These are phyloP conservation scores for Albula glossodonta DNA, from an alignment of 2,113 vertebrate species.

Conservation along the genomic window DNA sequence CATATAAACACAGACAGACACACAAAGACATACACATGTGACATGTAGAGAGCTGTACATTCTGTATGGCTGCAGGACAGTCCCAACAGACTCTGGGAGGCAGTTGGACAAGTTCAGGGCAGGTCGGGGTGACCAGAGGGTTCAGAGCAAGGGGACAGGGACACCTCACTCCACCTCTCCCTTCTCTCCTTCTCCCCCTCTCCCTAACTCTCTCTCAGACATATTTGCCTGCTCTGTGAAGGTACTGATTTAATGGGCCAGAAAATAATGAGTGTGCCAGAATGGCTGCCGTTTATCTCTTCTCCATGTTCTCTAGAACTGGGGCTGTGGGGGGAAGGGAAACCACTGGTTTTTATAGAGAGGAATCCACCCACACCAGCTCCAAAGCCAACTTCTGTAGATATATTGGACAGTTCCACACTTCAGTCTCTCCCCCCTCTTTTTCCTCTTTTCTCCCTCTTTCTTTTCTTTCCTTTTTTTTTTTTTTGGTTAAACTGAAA, in stretches of 20 bases:
- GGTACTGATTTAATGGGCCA: slow-evolving; percentile 73
- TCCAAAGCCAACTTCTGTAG: slow-evolving; percentile 65
- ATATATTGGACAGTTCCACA: slow-evolving; percentile 67
- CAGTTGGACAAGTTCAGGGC: not conserved
- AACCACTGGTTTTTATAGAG: slow-evolving; percentile 69
- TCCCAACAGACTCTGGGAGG: not conserved
- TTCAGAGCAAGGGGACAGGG: not conserved
- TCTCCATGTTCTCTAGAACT: slow-evolving; percentile 44
- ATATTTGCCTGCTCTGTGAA: slow-evolving; percentile 73
- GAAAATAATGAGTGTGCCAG: slow-evolving; percentile 77
- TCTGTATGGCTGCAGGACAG: too few relatives aligned
- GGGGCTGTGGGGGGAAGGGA: slow-evolving; percentile 62
- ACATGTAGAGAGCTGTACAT: too few relatives aligned
- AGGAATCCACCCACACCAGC: slow-evolving; percentile 62
- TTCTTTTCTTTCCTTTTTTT: slow-evolving; percentile 49
- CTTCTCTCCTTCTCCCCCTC: slow-evolving; percentile 34
- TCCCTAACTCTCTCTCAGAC: slow-evolving; percentile 53
- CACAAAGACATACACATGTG: too few relatives aligned
- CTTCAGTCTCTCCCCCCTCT: slow-evolving; percentile 33
- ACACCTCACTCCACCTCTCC: not conserved
- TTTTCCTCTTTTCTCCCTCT: slow-evolving; percentile 50
- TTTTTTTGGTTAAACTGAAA: slow-evolving; percentile 61
- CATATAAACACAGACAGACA: too few relatives aligned
- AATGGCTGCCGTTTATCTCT: slow-evolving; percentile 66
- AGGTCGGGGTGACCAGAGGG: not conserved